Percentiles rank a stretch among this genome's conserved stretches.
These are phyloP conservation scores for Suncus etruscus DNA, from an alignment of 2,113 vertebrate species.

Conservation along the genomic window DNA sequence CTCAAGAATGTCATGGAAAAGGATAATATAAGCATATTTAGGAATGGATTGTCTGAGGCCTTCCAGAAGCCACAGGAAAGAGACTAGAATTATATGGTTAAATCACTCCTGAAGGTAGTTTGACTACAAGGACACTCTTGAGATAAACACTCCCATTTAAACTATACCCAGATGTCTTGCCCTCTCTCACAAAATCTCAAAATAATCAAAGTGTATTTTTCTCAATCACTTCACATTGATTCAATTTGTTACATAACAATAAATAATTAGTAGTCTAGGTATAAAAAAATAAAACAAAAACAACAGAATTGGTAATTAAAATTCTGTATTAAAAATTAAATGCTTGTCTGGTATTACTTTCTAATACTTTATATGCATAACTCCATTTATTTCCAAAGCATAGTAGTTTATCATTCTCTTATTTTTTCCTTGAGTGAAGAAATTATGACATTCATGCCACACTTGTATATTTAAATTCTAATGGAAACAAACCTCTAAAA, in stretches of 20 bases:
- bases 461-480: background rate
- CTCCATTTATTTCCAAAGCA: constrained; percentile 1
- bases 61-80: background rate
- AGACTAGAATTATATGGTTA: background rate
- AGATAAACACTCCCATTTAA: background rate
- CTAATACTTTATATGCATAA: background rate
- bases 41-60: background rate
- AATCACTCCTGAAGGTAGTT: background rate
- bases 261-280: background rate
- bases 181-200: background rate
- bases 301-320: background rate
- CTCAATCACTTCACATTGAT: background rate
- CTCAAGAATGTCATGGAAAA: background rate
- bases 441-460: background rate
- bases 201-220: background rate
- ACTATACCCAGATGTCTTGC: background rate
- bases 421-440: background rate
- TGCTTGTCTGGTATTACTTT: background rate
- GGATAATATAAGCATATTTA: background rate
- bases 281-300: background rate
- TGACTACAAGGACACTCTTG: background rate
- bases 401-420: background rate
- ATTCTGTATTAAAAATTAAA: background rate
- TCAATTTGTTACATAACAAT: background rate
- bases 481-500: constrained; percentile 11